Conservation (phyloP, 2,113 vertebrate species). For the Carettochelys insculpta region DNA sequence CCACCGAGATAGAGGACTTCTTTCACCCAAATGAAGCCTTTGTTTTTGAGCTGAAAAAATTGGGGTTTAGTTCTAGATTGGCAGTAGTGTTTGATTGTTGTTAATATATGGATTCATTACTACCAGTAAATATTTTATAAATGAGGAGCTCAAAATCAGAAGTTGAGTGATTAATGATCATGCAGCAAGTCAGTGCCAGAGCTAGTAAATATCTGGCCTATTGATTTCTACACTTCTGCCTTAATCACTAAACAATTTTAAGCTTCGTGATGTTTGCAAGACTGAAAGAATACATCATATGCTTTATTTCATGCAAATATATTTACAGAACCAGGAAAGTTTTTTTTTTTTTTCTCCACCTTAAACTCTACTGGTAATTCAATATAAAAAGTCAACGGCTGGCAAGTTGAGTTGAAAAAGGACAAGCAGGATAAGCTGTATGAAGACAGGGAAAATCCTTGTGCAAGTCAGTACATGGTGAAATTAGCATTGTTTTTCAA, state of each 20-base stretch:
- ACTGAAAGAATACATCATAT: neutral
- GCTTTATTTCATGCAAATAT: neutral
- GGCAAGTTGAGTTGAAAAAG: neutral
- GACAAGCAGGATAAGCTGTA: neutral
- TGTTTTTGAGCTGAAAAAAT: neutral
- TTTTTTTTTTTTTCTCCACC: neutral
- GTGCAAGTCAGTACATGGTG: constrained; percentile 2
- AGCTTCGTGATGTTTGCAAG: neutral
- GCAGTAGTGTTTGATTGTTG: neutral
- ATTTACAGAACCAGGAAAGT: neutral
- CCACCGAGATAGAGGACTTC: neutral
- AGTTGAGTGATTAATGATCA: neutral
- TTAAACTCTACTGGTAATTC: neutral
- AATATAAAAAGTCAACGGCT: neutral
- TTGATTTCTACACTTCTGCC: neutral
- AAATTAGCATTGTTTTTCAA: constrained; percentile 34
- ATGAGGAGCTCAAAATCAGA: neutral
- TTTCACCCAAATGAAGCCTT: neutral
- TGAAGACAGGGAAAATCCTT: neutral
- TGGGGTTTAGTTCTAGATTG: neutral
- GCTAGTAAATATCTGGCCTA: neutral
- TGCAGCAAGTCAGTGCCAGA: neutral
- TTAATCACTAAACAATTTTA: neutral
- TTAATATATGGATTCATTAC: neutral
- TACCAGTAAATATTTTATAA: neutral